These are phyloP conservation scores for Cheilosia variabilis DNA, from an alignment of 2,888 invertebrate genomes.

Conservation along the genomic window DNA sequence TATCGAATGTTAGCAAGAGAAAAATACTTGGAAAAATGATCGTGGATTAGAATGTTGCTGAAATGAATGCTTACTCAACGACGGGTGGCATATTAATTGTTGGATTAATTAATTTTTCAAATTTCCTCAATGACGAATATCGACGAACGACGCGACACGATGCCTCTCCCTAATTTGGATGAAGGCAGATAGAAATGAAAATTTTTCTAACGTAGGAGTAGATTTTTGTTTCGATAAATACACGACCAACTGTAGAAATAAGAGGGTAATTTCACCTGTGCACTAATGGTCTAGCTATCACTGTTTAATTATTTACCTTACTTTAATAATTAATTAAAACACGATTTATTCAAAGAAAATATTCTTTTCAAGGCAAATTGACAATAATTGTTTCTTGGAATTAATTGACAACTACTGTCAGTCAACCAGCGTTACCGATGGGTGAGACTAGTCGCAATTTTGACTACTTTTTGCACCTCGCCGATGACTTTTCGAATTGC, in stretches of 20 bases:
- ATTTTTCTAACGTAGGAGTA: slow-evolving; percentile 51
- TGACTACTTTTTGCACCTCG: too few species aligned
- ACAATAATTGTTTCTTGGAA: slow-evolving; percentile 24
- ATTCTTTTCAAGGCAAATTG: slow-evolving; percentile 11
- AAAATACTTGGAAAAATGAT: slow-evolving; percentile 50
- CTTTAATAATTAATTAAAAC: slow-evolving; percentile 51
- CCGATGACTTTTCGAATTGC: too few species aligned
- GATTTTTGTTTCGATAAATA: slow-evolving; percentile 33
- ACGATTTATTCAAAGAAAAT: slow-evolving; percentile 23
- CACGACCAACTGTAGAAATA: slow-evolving; percentile 11
- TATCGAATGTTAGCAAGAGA: slow-evolving; percentile 30
- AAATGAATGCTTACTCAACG: slow-evolving; percentile 68
- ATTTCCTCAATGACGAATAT: slow-evolving; percentile 60
- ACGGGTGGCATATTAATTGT: slow-evolving; percentile 63
- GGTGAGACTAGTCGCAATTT: too few species aligned
- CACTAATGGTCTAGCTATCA: neutral
- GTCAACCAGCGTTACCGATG: too few species aligned
- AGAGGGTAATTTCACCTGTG: neutral
- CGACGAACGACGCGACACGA: slow-evolving; percentile 36
- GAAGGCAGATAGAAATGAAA: slow-evolving; percentile 46
- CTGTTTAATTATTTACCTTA: slow-evolving; percentile 54
- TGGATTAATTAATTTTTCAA: slow-evolving; percentile 36
- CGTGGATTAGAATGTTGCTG: slow-evolving; percentile 55
- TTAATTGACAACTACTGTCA: slow-evolving; percentile 56
- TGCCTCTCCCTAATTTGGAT: slow-evolving; percentile 73